Percentiles rank a stretch among this genome's conserved stretches.
phyloP scores from a whole-genome alignment of 2,888 invertebrate species.

The Chloroclystis v-ata region DNA sequence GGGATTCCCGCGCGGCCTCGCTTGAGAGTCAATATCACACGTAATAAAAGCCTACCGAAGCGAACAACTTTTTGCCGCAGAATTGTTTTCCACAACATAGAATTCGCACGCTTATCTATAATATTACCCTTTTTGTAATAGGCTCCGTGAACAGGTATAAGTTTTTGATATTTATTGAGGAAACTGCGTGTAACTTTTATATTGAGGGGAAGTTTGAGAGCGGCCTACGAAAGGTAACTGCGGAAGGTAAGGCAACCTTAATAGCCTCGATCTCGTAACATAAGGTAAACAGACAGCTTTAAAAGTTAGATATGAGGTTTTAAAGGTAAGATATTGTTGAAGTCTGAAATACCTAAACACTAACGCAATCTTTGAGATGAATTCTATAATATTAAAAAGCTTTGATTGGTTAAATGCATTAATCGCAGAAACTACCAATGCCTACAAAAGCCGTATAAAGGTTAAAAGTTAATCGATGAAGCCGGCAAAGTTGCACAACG shows the following conservation, averaged over 20 bases:
- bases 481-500: too few species aligned
- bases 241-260: neutral
- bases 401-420: too few species aligned
- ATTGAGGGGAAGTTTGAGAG: slow-evolving; percentile 19
- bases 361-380: too few species aligned
- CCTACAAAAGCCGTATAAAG: too few species aligned
- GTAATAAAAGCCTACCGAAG: slow-evolving; percentile 59
- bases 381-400: too few species aligned
- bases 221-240: slow-evolving; percentile 11
- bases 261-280: slow-evolving; percentile 8
- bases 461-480: too few species aligned
- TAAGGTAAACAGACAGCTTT: neutral
- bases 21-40: slow-evolving; percentile 63
- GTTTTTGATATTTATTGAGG: slow-evolving; percentile 31
- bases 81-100: slow-evolving; percentile 59
- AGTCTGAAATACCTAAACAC: too few species aligned
- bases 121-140: slow-evolving; percentile 39
- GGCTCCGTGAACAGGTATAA: slow-evolving; percentile 30
- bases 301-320: slow-evolving; percentile 1
- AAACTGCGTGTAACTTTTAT: slow-evolving; percentile 27
- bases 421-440: too few species aligned
- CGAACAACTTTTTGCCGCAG: slow-evolving; percentile 53
- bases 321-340: too few species aligned
- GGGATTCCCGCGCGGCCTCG: slow-evolving; percentile 42
- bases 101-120: slow-evolving; percentile 40